Percentiles rank a stretch among this genome's conserved stretches.
Conservation (phyloP, 2,888 invertebrate genomes). For the Drymonia ruficornis region DNA sequence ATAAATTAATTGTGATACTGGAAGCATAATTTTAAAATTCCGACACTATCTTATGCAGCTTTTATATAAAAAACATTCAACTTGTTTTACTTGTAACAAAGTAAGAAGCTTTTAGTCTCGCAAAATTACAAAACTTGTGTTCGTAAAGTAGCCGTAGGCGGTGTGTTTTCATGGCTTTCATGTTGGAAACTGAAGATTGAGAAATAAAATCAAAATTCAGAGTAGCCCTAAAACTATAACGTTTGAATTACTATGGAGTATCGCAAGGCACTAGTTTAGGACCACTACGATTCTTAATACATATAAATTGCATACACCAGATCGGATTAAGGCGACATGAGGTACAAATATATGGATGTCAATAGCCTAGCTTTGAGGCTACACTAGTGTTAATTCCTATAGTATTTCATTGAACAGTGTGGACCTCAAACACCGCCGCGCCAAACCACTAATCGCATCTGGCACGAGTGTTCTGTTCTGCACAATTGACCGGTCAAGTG, state of each 20-base stretch:
- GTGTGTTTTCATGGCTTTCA: no score
- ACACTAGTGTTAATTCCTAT: background rate
- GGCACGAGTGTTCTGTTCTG: slow-evolving; percentile 12
- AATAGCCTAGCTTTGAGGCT: background rate
- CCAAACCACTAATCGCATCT: slow-evolving; percentile 8
- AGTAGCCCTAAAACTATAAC: background rate
- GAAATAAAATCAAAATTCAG: background rate
- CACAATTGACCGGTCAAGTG: slow-evolving; percentile 38
- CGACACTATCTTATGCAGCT: slow-evolving; percentile 14
- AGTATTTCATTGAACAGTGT: background rate
- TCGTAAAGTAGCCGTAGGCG: background rate
- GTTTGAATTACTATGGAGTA: background rate
- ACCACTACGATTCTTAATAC: background rate
- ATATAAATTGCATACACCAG: no score
- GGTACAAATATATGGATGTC: background rate
- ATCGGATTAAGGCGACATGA: no score
- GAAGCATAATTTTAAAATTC: slow-evolving; percentile 12
- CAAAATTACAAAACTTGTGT: background rate
- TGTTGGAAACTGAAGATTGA: no score
- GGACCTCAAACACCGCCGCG: background rate
- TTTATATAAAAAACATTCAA: no score
- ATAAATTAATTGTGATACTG: slow-evolving; percentile 22
- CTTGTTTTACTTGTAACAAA: background rate
- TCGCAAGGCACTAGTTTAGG: background rate
- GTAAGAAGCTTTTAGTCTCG: background rate